Percentiles rank a stretch among this genome's conserved stretches.
These are phyloP conservation scores for Mesorhabditis spiculigera DNA, from an alignment of 2,888 invertebrate species.

Conservation along the genomic window DNA sequence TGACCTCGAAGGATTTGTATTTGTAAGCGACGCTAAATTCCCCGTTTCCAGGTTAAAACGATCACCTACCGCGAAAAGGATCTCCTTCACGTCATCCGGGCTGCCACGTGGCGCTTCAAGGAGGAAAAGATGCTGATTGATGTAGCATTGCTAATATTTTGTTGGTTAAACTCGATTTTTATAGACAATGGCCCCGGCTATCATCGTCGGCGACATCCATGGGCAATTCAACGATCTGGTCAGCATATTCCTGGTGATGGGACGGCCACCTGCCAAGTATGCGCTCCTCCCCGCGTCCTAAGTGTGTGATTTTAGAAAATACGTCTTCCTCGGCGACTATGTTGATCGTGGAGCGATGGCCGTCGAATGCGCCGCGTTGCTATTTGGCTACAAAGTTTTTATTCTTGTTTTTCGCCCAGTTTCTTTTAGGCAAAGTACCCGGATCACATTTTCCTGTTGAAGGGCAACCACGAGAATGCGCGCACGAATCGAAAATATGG, in stretches of 20 bases:
- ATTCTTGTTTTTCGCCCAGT: not conserved
- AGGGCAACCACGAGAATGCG: constrained; percentile 45
- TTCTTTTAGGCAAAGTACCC: constrained; percentile 27
- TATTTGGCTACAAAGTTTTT: constrained; percentile 39
- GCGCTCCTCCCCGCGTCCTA: too few relatives aligned
- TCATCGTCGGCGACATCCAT: constrained; percentile 40
- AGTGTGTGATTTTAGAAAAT: too few relatives aligned
- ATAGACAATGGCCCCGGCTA: too few relatives aligned
- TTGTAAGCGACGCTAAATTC: too few relatives aligned
- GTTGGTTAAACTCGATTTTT: too few relatives aligned
- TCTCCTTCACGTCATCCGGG: too few relatives aligned
- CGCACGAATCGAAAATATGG: constrained; percentile 42
- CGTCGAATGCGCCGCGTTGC: constrained; percentile 38
- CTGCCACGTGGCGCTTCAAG: too few relatives aligned
- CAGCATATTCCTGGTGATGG: constrained; percentile 41
- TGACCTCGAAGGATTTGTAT: too few relatives aligned
- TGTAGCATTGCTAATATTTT: too few relatives aligned
- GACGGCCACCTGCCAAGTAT: constrained; percentile 26
- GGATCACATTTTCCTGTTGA: constrained; percentile 28
- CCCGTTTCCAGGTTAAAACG: too few relatives aligned
- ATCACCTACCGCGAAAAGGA: too few relatives aligned
- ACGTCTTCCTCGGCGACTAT: constrained; percentile 27
- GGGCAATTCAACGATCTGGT: constrained; percentile 41
- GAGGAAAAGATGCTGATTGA: too few relatives aligned
- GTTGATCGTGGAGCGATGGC: constrained; percentile 44